Conservation (phyloP, 1,140 invertebrate species). For the Brachionus calyciflorus region DNA sequence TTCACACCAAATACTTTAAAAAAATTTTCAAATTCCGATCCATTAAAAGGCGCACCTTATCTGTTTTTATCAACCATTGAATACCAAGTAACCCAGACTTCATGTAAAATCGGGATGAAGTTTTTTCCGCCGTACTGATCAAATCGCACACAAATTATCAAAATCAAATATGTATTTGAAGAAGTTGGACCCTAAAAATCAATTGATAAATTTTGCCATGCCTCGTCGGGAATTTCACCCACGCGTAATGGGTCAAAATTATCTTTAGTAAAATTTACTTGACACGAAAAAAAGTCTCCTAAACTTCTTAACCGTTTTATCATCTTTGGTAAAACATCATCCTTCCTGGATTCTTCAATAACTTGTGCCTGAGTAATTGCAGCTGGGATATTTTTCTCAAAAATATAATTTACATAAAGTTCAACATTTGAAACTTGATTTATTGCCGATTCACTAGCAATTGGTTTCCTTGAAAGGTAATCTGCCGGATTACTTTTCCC, state of each 20-base stretch:
- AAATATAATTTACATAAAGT: conserved; percentile 13
- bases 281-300: conserved; percentile 49
- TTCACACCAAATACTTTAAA: conserved; percentile 40
- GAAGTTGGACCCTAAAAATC: conserved; percentile 53
- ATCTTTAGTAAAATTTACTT: conserved; percentile 47
- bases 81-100: conserved; percentile 48
- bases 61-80: conserved; percentile 47
- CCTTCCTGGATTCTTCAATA: background rate
- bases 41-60: conserved; percentile 49
- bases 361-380: background rate
- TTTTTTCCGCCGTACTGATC: conserved; percentile 46
- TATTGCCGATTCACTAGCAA: conserved; percentile 9
- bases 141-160: conserved; percentile 51
- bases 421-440: conserved; percentile 9
- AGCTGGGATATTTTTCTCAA: background rate
- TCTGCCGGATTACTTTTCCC: too few species aligned
- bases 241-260: conserved; percentile 50
- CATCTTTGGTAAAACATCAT: background rate
- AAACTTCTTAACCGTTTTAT: conserved; percentile 40
- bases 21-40: conserved; percentile 46
- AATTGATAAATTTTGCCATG: conserved; percentile 50
- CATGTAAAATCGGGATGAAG: conserved; percentile 46
- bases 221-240: conserved; percentile 48
- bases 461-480: too few species aligned
- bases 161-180: conserved; percentile 50